Base-by-base conservation (phyloP, 2,113 vertebrate genomes). In the Craseonycteris thonglongyai region DNA sequence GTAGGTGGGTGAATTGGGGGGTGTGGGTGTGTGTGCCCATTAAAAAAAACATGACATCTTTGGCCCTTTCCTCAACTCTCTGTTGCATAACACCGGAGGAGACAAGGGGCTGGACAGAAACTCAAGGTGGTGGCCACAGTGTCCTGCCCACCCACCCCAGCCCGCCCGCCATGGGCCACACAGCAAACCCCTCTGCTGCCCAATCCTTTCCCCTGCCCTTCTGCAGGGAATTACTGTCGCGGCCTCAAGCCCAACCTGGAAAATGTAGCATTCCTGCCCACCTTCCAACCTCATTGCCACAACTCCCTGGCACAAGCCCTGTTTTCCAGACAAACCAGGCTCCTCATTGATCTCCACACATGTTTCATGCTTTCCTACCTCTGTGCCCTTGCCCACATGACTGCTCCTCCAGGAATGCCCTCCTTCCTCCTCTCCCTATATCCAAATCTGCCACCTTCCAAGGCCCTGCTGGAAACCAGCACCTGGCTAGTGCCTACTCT, bases 241-340 rank as follows among this genome's bases (percentile, higher is more conserved):
- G 30, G 94, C 93, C 94, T 97, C 80, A 91, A 79, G 74, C 66
- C 93, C 90, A 87, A 97, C 93, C 96, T 97, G 95, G 96, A 96
- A 97, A 97, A 97, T 87, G 80, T 28, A 92, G 61, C 96, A 85
- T 96, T 93, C 92, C 95, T 97, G 96, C 97, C 96, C 95, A 96
- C 97, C 97, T 97, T 96, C 97, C 96, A 97, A 76, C 90, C 93
- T 92, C 96, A 96, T 92, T 24, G 14, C 93, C 96, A 91, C 96
- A 97, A n/a, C 78, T 83, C 90, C 87, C 80, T 95, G 96, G 97
- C 96, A 96, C 66, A 19, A 75, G 38, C 90, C 45, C 35, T 76
- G 90, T 97, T 97, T 97, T 96, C 96, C 97, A 96, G 96, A 96
- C 96, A 94, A 84, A 94, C 93, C 80, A 96, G 95, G 88, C 93